phyloP scores from a whole-genome alignment of 1,140 invertebrate species.

The Eciton burchellii region DNA sequence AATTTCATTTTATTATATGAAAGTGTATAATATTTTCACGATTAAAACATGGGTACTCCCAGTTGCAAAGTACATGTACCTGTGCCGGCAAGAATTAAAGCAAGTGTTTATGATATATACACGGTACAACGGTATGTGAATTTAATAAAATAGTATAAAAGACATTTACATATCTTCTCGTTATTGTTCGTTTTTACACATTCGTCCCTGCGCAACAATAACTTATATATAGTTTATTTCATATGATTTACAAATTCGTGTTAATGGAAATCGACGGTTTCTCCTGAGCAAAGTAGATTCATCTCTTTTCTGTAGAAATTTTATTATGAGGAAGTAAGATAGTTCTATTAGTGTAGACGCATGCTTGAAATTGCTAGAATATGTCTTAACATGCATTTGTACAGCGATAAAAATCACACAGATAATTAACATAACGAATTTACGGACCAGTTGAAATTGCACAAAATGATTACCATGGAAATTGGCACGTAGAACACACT shows the following conservation, averaged over 20 bases:
- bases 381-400: conserved; percentile 23
- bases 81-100: conserved; percentile 32
- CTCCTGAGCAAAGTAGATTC: conserved; percentile 46
- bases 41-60: conserved; percentile 45
- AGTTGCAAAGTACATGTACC: conserved; percentile 51
- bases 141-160: conserved; percentile 72
- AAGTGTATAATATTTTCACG: conserved; percentile 65
- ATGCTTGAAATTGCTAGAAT: conserved; percentile 28
- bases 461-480: conserved; percentile 9
- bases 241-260: conserved; percentile 17
- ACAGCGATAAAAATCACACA: conserved; percentile 36
- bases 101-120: conserved; percentile 54
- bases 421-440: conserved; percentile 19
- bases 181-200: conserved; percentile 30
- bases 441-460: conserved; percentile 15
- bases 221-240: neutral
- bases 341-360: conserved; percentile 13
- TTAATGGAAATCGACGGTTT: conserved; percentile 42
- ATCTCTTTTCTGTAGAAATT: conserved; percentile 9
- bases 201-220: neutral
- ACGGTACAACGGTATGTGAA: conserved; percentile 35
- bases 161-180: conserved; percentile 23
- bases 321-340: conserved; percentile 18
- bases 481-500: conserved; percentile 25
- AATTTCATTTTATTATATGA: conserved; percentile 69